phyloP scores from a whole-genome alignment of 1,140 invertebrate species.

The Lasaia peninsularis region DNA sequence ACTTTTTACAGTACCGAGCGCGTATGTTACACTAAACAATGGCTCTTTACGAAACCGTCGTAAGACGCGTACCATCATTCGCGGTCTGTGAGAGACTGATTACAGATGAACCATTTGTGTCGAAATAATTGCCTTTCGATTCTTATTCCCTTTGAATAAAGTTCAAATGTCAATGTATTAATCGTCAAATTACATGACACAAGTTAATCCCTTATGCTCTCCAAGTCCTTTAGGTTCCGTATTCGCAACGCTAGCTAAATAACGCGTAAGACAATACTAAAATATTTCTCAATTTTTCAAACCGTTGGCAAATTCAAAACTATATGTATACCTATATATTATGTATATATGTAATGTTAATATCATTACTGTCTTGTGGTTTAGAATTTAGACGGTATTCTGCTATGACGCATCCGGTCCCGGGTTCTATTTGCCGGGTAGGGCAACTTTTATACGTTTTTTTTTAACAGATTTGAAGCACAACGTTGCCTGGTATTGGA shows the following conservation, averaged over 20 bases:
- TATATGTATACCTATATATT: too few relatives aligned
- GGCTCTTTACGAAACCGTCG: background rate
- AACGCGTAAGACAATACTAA: background rate
- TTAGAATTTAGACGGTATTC: too few relatives aligned
- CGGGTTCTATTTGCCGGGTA: too few relatives aligned
- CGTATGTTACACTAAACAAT: conserved; percentile 1
- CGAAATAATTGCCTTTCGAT: conserved; percentile 7
- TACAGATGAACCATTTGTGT: conserved; percentile 22
- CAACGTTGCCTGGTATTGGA: too few relatives aligned
- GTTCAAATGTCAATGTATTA: conserved; percentile 9
- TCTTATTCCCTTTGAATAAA: conserved; percentile 17
- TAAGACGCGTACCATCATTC: conserved; percentile 32
- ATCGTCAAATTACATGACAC: background rate
- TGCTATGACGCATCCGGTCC: too few relatives aligned
- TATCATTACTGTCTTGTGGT: too few relatives aligned
- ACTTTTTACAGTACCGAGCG: background rate
- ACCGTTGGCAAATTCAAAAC: too few relatives aligned
- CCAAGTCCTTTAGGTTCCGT: background rate
- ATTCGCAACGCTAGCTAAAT: background rate
- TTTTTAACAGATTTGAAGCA: too few relatives aligned
- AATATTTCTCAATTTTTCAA: background rate
- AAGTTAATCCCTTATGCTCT: background rate
- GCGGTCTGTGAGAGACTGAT: conserved; percentile 40
- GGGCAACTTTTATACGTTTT: too few relatives aligned
- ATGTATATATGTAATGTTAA: too few relatives aligned